Conservation (phyloP, 2,113 vertebrate genomes). For the Grus americana region DNA sequence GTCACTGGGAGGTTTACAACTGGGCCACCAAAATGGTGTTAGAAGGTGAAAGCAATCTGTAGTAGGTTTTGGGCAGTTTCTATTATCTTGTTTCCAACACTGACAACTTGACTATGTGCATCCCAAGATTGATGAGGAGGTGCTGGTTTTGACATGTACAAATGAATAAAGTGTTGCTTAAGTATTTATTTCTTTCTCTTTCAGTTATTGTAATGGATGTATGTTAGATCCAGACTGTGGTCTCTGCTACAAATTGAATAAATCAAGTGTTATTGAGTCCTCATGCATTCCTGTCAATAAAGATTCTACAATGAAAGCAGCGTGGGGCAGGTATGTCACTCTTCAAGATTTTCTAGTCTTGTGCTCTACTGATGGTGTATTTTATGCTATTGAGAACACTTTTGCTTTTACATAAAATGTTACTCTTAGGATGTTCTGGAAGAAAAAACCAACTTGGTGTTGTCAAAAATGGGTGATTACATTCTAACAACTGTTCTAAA, state of each 20-base stretch:
- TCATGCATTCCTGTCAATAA: slow-evolving; percentile 89
- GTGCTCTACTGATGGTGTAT: not conserved
- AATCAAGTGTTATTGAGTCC: slow-evolving; percentile 82
- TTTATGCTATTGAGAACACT: not conserved
- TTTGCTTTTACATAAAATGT: not conserved
- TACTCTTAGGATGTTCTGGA: not conserved
- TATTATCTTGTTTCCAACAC: not conserved
- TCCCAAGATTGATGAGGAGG: not conserved
- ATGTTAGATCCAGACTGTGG: slow-evolving; percentile 96
- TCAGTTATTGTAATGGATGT: slow-evolving; percentile 90
- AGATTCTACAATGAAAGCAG: slow-evolving; percentile 85
- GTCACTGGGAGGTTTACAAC: not conserved
- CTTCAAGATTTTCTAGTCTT: not conserved
- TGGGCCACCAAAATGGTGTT: not conserved
- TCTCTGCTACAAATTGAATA: slow-evolving; percentile 93
- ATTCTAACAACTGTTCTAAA: not conserved
- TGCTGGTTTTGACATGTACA: not conserved
- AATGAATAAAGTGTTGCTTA: not conserved
- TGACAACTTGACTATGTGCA: not conserved
- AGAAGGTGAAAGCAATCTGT: not conserved
- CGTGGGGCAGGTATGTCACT: slow-evolving; percentile 92
- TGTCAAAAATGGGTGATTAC: not conserved
- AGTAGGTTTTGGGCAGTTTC: not conserved
- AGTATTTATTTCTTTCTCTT: slow-evolving; percentile 12
- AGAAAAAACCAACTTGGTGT: not conserved